phyloP scores from a whole-genome alignment of 2,113 vertebrate genomes.

The Carassius carassius region DNA sequence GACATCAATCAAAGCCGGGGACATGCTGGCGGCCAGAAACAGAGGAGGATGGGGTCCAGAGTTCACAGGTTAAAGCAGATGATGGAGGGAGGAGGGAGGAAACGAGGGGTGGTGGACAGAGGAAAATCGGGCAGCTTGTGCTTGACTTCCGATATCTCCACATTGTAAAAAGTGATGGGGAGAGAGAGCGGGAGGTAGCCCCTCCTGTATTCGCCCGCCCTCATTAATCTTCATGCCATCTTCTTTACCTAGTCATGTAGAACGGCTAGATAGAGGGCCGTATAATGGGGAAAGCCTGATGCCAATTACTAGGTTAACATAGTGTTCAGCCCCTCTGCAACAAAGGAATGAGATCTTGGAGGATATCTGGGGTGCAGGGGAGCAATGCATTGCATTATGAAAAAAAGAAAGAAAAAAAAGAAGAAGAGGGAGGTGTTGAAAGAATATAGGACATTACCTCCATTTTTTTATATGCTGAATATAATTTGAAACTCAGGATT shows the following conservation, averaged over 20 bases:
- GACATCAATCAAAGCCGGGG: constrained; percentile 94
- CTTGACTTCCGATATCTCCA: constrained; percentile 34
- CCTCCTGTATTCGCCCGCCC: constrained; percentile 89
- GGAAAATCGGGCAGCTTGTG: constrained; percentile 43
- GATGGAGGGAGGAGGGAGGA: constrained; percentile 62
- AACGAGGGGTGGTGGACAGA: constrained; percentile 28
- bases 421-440: constrained; percentile 55
- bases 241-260: constrained; percentile 99
- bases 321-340: constrained; percentile 97
- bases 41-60: constrained; percentile 85
- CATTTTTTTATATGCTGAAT: constrained; percentile 68
- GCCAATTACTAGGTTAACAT: constrained; percentile 99
- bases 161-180: constrained; percentile 47
- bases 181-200: constrained; percentile 72
- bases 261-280: constrained; percentile 98
- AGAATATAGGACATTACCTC: constrained; percentile 60
- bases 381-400: constrained; percentile 82
- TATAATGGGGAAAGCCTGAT: constrained; percentile 97
- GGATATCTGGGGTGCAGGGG: constrained; percentile 80
- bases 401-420: constrained; percentile 46
- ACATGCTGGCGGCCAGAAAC: constrained; percentile 80
- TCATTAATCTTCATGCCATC: constrained; percentile 99
- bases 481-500: constrained; percentile 48
- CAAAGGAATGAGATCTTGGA: constrained; percentile 90
- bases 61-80: constrained; percentile 94